Evolutionary conservation across 2,888 invertebrate species (phyloP).

Genomic region (Cantharis nigra): DNA sequence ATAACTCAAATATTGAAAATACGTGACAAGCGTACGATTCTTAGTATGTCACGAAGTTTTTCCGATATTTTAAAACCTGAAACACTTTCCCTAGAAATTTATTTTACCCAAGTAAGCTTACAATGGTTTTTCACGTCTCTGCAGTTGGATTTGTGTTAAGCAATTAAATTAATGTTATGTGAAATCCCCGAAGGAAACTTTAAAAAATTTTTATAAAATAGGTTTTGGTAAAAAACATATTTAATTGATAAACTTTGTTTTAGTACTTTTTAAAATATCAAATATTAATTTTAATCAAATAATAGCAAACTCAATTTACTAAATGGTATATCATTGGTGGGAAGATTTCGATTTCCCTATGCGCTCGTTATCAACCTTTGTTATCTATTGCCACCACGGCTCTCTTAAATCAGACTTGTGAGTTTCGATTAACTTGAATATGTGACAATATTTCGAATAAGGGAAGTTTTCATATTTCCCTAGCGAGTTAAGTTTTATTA

Average conservation of each 20-base stretch:
- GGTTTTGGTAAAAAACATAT: no score
- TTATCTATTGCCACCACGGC: conserved; percentile 16
- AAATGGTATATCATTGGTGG: background rate
- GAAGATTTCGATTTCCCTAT: conserved; percentile 24
- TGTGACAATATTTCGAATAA: conserved; percentile 20
- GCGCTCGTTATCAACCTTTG: conserved; percentile 22
- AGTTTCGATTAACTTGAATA: conserved; percentile 16
- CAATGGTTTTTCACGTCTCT: background rate
- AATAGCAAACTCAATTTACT: background rate
- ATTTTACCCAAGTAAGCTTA: background rate
- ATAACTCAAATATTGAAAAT: background rate
- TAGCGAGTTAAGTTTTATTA: conserved; percentile 2
- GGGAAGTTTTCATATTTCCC: conserved; percentile 9
- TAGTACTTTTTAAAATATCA: background rate
- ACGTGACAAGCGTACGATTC: background rate
- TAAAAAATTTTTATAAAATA: no score
- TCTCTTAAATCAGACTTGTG: conserved; percentile 16
- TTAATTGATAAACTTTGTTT: background rate
- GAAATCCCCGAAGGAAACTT: background rate
- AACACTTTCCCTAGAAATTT: background rate
- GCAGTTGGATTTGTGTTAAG: background rate
- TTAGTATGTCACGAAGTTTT: background rate
- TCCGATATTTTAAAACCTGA: background rate
- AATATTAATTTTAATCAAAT: background rate
- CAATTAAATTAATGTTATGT: background rate